Percentiles rank a stretch among this genome's conserved stretches.
Conservation (phyloP, 92 coral and sea anemone genomes). For the Siderastrea radians region DNA sequence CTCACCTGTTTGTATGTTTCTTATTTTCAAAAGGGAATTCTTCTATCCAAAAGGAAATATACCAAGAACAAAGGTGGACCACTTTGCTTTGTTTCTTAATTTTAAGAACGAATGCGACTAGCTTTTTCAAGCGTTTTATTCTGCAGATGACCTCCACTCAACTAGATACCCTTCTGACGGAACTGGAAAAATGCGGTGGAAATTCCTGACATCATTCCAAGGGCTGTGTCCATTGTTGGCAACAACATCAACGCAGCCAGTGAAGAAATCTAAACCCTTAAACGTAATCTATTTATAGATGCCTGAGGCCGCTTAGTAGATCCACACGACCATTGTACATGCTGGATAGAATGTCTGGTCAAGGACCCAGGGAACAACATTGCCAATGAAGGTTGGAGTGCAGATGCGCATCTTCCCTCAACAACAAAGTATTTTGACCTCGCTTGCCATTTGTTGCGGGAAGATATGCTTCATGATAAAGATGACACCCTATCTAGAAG, state of each 20-base stretch:
- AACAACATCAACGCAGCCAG: not conserved
- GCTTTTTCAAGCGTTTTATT: conserved; percentile 14
- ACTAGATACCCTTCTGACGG: not conserved
- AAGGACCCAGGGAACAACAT: conserved; percentile 43
- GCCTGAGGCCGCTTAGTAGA: conserved; percentile 29
- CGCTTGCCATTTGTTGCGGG: conserved; percentile 41
- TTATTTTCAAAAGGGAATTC: conserved; percentile 9
- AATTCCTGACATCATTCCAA: conserved; percentile 9
- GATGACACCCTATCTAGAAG: conserved; percentile 21
- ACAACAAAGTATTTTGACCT: conserved; percentile 20
- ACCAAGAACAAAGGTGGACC: conserved; percentile 15
- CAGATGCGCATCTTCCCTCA: conserved; percentile 32
- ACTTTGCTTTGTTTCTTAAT: not conserved
- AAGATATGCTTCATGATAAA: conserved; percentile 4
- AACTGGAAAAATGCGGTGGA: conserved; percentile 6
- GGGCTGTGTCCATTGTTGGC: conserved; percentile 9
- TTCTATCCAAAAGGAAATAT: conserved; percentile 13
- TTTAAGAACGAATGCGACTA: not conserved
- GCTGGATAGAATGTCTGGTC: conserved; percentile 53
- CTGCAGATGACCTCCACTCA: conserved; percentile 4
- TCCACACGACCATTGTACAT: conserved; percentile 15
- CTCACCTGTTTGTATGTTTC: conserved; percentile 4
- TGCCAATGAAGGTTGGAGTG: conserved; percentile 33
- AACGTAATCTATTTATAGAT: conserved; percentile 27
- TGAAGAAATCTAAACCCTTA: conserved; percentile 29